Evolutionary conservation across 2,113 vertebrate genomes (phyloP), one percentile per base, ranked within the genome.

Genomic region (Nycticorax nycticorax): DNA sequence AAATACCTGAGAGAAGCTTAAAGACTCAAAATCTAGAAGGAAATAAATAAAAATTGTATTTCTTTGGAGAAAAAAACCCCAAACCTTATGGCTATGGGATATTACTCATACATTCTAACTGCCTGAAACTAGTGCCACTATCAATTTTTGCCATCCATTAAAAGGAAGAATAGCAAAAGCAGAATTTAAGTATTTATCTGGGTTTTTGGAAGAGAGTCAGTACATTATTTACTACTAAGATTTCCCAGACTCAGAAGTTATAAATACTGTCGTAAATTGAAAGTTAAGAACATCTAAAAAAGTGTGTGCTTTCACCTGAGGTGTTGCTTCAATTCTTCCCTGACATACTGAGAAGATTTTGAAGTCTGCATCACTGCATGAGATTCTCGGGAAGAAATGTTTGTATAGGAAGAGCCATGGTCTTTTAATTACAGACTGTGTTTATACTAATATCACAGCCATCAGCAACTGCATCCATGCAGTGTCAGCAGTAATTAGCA

Each of bases 391-490:
- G 86, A 96, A 96, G 88, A 93, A 95, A 79, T 89, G 84, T 92
- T 97, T 95, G 71, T 79, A 69, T 82, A 91, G 92, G 85, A 96
- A 93, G 69, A 97, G 74, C 91, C 87, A 95, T 69, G 71, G 93
- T 95, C 91, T 95, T 95, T 95, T 97, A 97, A 97, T 97, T 97
- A 89, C 86, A 79, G 68, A 26, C 87, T 89, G 66, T 93, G 88
- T 95, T 96, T 94, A 93, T 92, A 76, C 91, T 93, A 94, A 92
- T 96, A 97, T 85, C 80, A 92, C 89, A 93, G 78, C 85, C 96
- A 94, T 96, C 96, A 97, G 96, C 96, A 95, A 96, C 92, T 95
- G 92, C 93, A 95, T 96, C 92, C 95, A 92, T 96, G 90, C 95
- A 93, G 62, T 97, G 95, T 96, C 95, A 97, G 94, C 94, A 92